Evolutionary conservation across 2,797 vertebrate genomes (phyloP), one percentile per base, ranked within the genome.

Genomic region (Hyperoplus lanceolatus): DNA sequence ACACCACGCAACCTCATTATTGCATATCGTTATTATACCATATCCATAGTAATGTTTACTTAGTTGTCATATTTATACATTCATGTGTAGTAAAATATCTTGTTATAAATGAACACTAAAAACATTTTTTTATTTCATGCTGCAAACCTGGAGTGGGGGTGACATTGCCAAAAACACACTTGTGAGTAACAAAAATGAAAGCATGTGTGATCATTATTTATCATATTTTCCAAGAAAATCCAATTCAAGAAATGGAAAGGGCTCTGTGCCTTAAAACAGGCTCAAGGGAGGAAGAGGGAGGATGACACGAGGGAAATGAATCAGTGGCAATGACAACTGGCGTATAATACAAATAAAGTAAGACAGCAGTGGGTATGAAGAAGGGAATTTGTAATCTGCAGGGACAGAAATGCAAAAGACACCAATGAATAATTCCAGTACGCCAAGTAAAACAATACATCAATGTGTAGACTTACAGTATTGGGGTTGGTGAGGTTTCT

Each of bases 401-500:
- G 38, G n/a, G 14, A 8, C 8, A 36, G 15, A 36, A 14, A 50
- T 29, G 56, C 14, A 41, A 57, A 43, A 43, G 16, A 60, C 5
- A n/a, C 5, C 36, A 6, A 29, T 29, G 8, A 13, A 29, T 13
- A 7, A 42, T 29, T 36, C 0, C 7, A 43, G 56, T 3, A 13
- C 1, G 2, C 14, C 29, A 8, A 51, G 21, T 48, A 2, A 29
- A 45, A 58, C 21, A 18, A 65, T 3, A 29, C 42, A 14, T 48
- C 3, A 9, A 16, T 65, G 0, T 12, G 43, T 57, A 59, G 86
- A 96, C 97, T 97, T 94, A 99, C 98, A 89, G 98, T 99, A 91
- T 99, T 99, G 90, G 98, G 98, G 93, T 99, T 99, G 95, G 98
- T 99, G 93, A 99, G 98, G 91, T 99, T 99, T 92, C 98, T 96